Evolutionary conservation across 2,888 invertebrate genomes (phyloP).

Genomic region (Drosophila mayaguana): DNA sequence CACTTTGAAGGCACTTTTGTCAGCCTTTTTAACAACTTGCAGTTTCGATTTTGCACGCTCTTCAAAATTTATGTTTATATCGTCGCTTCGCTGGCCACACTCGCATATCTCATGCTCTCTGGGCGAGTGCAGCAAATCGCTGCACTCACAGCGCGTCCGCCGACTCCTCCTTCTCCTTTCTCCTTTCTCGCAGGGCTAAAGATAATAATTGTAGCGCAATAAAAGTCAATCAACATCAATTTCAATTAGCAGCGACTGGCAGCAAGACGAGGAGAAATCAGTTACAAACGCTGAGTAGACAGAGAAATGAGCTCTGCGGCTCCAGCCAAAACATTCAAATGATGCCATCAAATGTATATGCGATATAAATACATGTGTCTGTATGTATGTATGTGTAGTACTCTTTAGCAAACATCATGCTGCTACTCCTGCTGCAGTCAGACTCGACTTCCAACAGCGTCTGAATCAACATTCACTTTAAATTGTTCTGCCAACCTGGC

Average conservation of each 20-base stretch:
- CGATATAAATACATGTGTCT: background rate
- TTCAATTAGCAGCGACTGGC: conserved; percentile 61
- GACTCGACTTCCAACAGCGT: conserved; percentile 3
- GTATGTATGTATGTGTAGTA: background rate
- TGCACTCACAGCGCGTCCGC: conserved; percentile 17
- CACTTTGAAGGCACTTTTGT: conserved; percentile 63
- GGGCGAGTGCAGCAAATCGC: conserved; percentile 62
- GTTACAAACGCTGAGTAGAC: background rate
- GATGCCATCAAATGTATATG: background rate
- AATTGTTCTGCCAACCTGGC: conserved; percentile 10
- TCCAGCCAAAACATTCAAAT: background rate
- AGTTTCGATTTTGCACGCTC: conserved; percentile 73
- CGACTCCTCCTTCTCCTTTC: no score
- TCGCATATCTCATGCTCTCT: conserved; percentile 48
- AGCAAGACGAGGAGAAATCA: conserved; percentile 4
- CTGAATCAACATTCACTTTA: conserved; percentile 42
- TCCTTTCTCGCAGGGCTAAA: conserved; percentile 20
- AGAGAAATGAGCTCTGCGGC: background rate
- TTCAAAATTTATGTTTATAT: conserved; percentile 41
- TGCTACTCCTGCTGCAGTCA: conserved; percentile 1
- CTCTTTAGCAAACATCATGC: conserved; percentile 37
- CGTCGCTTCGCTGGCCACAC: conserved; percentile 21
- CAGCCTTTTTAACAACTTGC: conserved; percentile 69
- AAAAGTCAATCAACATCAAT: conserved; percentile 81
- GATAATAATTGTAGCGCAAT: conserved; percentile 57